A percentile compares a stretch with the other conserved stretches of the same genome.
Evolutionary conservation across 2,113 vertebrate species (phyloP).

Genomic region (Trematocara stigmaticum): DNA sequence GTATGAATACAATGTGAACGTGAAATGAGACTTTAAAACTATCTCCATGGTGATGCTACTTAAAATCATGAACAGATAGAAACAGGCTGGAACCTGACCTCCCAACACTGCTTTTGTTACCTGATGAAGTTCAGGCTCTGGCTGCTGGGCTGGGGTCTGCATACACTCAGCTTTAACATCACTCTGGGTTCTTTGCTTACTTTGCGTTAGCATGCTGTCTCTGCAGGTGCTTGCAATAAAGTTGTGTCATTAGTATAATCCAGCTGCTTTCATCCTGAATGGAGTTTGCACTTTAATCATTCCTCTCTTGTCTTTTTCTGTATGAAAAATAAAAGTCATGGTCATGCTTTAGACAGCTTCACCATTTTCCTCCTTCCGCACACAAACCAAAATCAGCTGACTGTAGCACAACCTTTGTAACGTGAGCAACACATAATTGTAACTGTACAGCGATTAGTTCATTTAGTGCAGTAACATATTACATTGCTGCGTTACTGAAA

Average conservation of each 20-base stretch:
- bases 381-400: neutral
- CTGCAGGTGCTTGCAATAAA: neutral
- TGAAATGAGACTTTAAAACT: neutral
- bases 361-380: rapidly evolving
- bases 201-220: neutral
- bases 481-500: neutral
- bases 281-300: neutral
- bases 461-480: neutral
- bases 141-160: neutral
- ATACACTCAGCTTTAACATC: neutral
- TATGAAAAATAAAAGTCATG: neutral
- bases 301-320: neutral
- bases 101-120: neutral
- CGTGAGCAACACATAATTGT: neutral
- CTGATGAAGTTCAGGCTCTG: neutral
- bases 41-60: too few species aligned
- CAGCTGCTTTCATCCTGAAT: neutral
- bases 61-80: too few species aligned
- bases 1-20: rapidly evolving
- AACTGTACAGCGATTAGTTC: neutral
- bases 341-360: neutral
- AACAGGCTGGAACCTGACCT: too few species aligned
- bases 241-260: rapidly evolving
- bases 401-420: neutral
- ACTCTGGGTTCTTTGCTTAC: neutral